phyloP scores from a whole-genome alignment of 2,888 invertebrate genomes.

The Tetanocera ferruginea region DNA sequence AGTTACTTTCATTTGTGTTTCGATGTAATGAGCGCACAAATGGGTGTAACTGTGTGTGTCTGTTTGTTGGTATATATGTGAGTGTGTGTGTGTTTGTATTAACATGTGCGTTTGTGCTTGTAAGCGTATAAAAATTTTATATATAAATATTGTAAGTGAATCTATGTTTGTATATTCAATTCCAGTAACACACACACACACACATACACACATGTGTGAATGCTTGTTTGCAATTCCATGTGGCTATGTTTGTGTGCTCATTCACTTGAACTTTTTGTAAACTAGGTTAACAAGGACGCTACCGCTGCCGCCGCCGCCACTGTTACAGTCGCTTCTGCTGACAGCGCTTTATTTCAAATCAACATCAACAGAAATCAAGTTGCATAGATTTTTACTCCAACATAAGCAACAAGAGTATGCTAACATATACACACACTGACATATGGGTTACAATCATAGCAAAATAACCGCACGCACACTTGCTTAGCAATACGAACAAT shows the following conservation, averaged over 20 bases:
- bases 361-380: background rate
- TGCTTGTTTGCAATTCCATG: background rate
- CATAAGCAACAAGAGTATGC: background rate
- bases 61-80: too few species aligned
- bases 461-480: too few species aligned
- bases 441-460: background rate
- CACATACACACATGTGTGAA: background rate
- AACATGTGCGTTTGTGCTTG: background rate
- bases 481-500: too few species aligned
- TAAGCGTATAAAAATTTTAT: background rate
- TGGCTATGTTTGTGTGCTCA: conserved; percentile 1
- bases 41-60: background rate
- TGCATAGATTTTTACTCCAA: conserved; percentile 16
- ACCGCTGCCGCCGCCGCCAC: background rate
- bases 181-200: background rate
- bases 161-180: background rate
- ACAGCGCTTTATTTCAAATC: background rate
- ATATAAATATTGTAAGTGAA: background rate
- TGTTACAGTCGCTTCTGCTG: background rate
- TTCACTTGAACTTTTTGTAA: conserved; percentile 31
- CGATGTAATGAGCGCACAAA: background rate
- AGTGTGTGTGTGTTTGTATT: background rate
- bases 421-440: background rate
- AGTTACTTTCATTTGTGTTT: conserved; percentile 8
- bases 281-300: conserved; percentile 27